Evolutionary conservation across 2,888 invertebrate genomes (phyloP).

Genomic region (Malthinus seriepunctatus): DNA sequence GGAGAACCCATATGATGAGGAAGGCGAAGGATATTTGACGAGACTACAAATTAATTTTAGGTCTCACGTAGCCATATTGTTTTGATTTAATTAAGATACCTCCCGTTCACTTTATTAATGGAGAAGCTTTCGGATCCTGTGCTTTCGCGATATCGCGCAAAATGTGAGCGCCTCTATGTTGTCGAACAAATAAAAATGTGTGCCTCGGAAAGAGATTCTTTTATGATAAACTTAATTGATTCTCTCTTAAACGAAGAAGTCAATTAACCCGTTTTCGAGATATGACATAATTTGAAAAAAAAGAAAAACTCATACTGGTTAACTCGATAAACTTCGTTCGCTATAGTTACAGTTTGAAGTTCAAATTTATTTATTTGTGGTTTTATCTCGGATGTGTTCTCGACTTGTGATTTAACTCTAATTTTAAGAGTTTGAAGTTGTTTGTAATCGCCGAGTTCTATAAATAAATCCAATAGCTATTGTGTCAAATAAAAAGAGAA

Average conservation of each 20-base stretch:
- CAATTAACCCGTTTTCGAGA: slow-evolving; percentile 19
- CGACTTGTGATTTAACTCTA: too few relatives aligned
- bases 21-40: slow-evolving; percentile 31
- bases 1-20: slow-evolving; percentile 28
- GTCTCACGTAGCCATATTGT: slow-evolving; percentile 51
- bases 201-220: slow-evolving; percentile 13
- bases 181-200: slow-evolving; percentile 24
- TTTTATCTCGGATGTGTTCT: too few relatives aligned
- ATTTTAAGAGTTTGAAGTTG: slow-evolving; percentile 17
- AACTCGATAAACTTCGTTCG: too few relatives aligned
- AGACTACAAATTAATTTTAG: slow-evolving; percentile 49
- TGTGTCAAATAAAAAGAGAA: slow-evolving; percentile 30
- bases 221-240: slow-evolving; percentile 21
- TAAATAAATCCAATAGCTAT: slow-evolving; percentile 31
- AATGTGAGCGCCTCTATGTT: slow-evolving; percentile 7
- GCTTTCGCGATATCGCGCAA: slow-evolving; percentile 26
- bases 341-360: too few relatives aligned
- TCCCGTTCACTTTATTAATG: slow-evolving; percentile 49
- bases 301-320: too few relatives aligned
- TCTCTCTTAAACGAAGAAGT: slow-evolving; percentile 14
- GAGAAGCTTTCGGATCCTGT: slow-evolving; percentile 26
- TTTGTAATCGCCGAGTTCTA: slow-evolving; percentile 28
- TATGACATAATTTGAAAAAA: not conserved
- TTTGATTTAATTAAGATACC: slow-evolving; percentile 55
- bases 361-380: too few relatives aligned